Percentiles rank a stretch among this genome's conserved stretches.
Evolutionary conservation across 2,113 vertebrate genomes (phyloP).

Genomic region (Crotalus horridus): DNA sequence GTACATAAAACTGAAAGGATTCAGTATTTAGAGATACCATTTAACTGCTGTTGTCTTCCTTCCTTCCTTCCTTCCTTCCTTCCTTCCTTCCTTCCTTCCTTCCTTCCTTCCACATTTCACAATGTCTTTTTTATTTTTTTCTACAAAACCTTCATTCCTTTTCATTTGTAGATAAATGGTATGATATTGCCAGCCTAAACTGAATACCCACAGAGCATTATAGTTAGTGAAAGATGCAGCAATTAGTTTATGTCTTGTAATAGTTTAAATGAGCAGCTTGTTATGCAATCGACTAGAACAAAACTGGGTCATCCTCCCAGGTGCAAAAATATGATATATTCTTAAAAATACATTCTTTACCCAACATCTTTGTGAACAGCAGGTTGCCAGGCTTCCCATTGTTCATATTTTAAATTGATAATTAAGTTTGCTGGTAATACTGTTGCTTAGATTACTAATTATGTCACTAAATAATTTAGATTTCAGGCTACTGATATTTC

Average conservation of each 20-base stretch:
- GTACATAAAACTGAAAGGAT: not conserved
- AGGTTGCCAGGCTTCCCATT: conserved; percentile 58
- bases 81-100: no score
- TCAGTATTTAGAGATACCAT: not conserved
- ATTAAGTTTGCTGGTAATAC: conserved; percentile 61
- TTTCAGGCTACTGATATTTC: conserved; percentile 52
- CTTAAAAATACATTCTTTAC: conserved; percentile 48
- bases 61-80: no score
- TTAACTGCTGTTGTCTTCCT: no score
- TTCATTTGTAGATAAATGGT: not conserved
- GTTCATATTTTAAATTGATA: conserved; percentile 66
- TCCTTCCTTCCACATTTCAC: no score
- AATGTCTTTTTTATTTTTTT: no score
- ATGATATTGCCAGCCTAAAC: not conserved
- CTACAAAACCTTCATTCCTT: not conserved
- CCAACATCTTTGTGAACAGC: conserved; percentile 62
- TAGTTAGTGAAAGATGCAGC: not conserved
- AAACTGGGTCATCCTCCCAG: conserved; percentile 62
- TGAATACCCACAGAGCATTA: not conserved
- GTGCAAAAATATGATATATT: conserved; percentile 36
- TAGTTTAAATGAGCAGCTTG: conserved; percentile 34
- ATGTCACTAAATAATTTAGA: conserved; percentile 49
- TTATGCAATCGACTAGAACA: conserved; percentile 31
- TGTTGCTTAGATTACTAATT: conserved; percentile 63
- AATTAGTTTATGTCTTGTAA: conserved; percentile 29